These are phyloP conservation scores for Pelodytes ibericus DNA, from an alignment of 2,797 vertebrate genomes.

Conservation along the genomic window DNA sequence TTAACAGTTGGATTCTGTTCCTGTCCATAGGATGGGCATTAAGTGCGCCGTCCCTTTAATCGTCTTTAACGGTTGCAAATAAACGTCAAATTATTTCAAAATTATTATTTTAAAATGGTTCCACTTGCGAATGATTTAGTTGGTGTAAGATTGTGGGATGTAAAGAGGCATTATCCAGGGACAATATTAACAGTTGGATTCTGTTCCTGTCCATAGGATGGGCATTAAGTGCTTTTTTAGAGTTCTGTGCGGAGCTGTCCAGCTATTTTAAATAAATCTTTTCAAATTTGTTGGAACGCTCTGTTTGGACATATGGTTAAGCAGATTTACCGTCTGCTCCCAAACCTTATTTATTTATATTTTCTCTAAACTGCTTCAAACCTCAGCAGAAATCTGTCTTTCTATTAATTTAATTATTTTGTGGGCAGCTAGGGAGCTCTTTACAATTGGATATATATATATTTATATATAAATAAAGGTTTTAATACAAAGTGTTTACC, in stretches of 20 bases:
- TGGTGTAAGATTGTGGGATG: too few species aligned
- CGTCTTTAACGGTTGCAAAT: too few species aligned
- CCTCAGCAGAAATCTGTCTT: neutral
- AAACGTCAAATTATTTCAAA: too few species aligned
- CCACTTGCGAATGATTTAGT: too few species aligned
- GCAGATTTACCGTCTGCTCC: neutral
- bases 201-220: neutral
- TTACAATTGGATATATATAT: too few species aligned
- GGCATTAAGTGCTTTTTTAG: neutral
- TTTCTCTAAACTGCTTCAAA: neutral
- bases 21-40: neutral
- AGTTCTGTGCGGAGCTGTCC: neutral
- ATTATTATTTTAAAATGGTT: too few species aligned
- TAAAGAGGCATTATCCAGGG: too few species aligned
- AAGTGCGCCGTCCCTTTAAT: too few species aligned
- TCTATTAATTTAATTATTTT: too few species aligned
- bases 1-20: neutral
- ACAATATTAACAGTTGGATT: neutral
- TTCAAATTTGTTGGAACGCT: neutral
- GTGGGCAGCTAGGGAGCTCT: too few species aligned
- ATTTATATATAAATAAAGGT: too few species aligned
- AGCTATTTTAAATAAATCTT: neutral
- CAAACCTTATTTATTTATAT: neutral
- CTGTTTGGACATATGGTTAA: neutral
- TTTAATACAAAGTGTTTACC: too few species aligned